phyloP scores from a whole-genome alignment of 2,888 invertebrate genomes.

The Drosophila demipolita region DNA sequence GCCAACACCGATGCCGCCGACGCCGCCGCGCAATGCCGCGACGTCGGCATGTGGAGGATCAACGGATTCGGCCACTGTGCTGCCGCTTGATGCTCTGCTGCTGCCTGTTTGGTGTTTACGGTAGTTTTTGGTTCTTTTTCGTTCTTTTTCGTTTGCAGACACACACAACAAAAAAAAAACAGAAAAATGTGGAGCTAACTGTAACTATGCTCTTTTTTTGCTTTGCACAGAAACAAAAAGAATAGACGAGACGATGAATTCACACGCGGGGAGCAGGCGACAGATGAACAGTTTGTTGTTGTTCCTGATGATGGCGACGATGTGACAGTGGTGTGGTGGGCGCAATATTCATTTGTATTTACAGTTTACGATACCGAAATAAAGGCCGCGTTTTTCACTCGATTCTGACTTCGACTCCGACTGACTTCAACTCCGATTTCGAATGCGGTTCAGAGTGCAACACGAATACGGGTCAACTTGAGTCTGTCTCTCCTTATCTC shows the following conservation, averaged over 20 bases:
- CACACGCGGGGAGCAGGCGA: not conserved
- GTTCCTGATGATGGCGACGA: not conserved
- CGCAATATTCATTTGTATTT: conserved; percentile 50
- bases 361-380: conserved; percentile 27
- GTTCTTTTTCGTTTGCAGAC: conserved; percentile 2
- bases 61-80: conserved; percentile 69
- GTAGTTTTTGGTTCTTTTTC: not conserved
- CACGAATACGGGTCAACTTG: conserved; percentile 3
- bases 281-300: not conserved
- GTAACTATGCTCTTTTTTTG: conserved; percentile 1
- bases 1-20: too few relatives aligned
- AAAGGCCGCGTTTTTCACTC: conserved; percentile 12
- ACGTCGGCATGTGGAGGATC: conserved; percentile 58
- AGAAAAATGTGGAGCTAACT: not conserved
- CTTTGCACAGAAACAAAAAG: not conserved
- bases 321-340: conserved; percentile 19
- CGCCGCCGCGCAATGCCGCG: conserved; percentile 45
- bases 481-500: conserved; percentile 8
- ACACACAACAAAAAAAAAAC: conserved; percentile 10
- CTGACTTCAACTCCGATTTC: conserved; percentile 1
- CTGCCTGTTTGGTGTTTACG: not conserved
- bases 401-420: not conserved
- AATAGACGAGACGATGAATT: not conserved
- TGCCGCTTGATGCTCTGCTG: conserved; percentile 44
- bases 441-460: not conserved